Evolutionary conservation across 2,113 vertebrate genomes (phyloP), one percentile per base, ranked within the genome.

Genomic region (Tragelaphus scriptus): DNA sequence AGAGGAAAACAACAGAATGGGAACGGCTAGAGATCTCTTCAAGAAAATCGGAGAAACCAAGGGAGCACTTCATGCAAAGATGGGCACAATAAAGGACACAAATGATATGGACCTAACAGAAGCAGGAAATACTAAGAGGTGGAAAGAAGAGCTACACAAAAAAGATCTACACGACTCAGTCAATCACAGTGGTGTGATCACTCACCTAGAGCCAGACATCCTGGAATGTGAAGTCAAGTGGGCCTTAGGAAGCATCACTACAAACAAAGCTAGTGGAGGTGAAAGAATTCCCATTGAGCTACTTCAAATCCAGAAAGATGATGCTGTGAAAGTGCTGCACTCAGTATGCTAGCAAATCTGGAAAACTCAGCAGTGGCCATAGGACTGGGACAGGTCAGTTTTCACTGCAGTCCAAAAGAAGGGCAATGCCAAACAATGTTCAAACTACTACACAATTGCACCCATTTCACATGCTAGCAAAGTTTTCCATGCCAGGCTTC

Each of bases 41-140:
- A 17, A 65, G 32, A 65, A n/a, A 65, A n/a, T 65, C 0, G 0
- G 63, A n/a, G 32, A n/a, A 17, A 65, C 3, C 32, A n/a, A 65
- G 7, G 32, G 30, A 65, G 3, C 32, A n/a, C n/a, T 65, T 65
- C 63, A 65, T 16, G 63, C 7, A 65, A 65, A 65, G 32, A n/a
- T n/a, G 63, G 63, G 63, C 63, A 9, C 30, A 9, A 17, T 65
- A 65, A 65, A 65, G 63, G 7, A 65, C 30, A 65, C 32, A 65
- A 19, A n/a, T 1, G 3, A n/a, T n/a, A 65, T n/a, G 15, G 32
- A 9, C 63, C 16, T 65, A 65, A 65, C 7, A n/a, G 63, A n/a
- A 65, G 63, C 63, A 65, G 63, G 17, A 0, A 7, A n/a, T 32
- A n/a, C 17, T n/a, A 65, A 65, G 63, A 65, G 7, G 30, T n/a